Percentiles rank a stretch among this genome's conserved stretches.
These are phyloP conservation scores for Pseudachorutes palmiensis DNA, from an alignment of 1,140 invertebrate genomes.

Conservation along the genomic window DNA sequence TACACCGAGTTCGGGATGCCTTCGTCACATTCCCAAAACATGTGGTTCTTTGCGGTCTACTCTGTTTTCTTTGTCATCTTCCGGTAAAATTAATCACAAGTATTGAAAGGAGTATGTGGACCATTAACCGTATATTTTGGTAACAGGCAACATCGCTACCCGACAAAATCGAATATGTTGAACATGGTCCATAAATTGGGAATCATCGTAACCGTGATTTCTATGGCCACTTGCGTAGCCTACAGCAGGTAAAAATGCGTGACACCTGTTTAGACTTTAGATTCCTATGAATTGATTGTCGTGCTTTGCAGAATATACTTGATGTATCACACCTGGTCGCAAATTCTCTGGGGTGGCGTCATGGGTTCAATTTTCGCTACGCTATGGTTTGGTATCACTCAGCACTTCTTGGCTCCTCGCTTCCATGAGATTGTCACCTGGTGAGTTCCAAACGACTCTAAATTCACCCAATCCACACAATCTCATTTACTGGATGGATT, in stretches of 20 bases:
- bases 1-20: constrained; percentile 91
- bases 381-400: constrained; percentile 69
- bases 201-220: constrained; percentile 40
- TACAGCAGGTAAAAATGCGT: constrained; percentile 43
- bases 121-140: neutral
- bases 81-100: constrained; percentile 54
- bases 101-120: neutral
- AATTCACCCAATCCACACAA: neutral
- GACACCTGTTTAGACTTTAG: neutral
- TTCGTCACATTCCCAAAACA: constrained; percentile 82
- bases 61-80: constrained; percentile 76
- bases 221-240: constrained; percentile 42
- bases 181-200: constrained; percentile 36
- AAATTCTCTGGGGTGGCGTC: constrained; percentile 69
- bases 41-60: constrained; percentile 86
- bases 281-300: constrained; percentile 43
- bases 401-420: constrained; percentile 69
- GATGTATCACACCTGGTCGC: constrained; percentile 72
- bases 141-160: constrained; percentile 33
- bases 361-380: constrained; percentile 60
- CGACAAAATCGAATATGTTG: constrained; percentile 26
- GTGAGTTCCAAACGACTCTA: constrained; percentile 49
- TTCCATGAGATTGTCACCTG: constrained; percentile 78
- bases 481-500: neutral
- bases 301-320: constrained; percentile 67